Evolutionary conservation across 2,888 invertebrate genomes (phyloP).

Genomic region (Pristionchus maxplancki): DNA sequence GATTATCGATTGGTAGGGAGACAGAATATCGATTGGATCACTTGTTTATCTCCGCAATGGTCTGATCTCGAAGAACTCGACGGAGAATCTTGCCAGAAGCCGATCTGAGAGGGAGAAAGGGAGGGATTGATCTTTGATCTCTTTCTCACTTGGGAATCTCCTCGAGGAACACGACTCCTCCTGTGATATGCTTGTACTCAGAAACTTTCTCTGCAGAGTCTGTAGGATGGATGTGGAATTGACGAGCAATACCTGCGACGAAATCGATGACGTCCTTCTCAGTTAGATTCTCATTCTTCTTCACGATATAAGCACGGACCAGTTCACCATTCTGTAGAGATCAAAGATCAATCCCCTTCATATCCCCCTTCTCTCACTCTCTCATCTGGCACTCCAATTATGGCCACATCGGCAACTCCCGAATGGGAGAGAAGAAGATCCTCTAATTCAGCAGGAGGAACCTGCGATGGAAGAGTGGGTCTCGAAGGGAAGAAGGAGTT

Average conservation of each 20-base stretch:
- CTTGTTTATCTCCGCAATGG: neutral
- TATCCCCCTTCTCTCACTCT: neutral
- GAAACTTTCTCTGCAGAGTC: slow-evolving; percentile 39
- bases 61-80: neutral
- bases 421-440: slow-evolving; percentile 85
- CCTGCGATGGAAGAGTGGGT: slow-evolving; percentile 77
- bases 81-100: slow-evolving; percentile 48
- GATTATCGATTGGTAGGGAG: neutral
- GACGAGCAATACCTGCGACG: slow-evolving; percentile 53
- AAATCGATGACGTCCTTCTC: slow-evolving; percentile 54
- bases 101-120: neutral
- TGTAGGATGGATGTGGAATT: neutral
- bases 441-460: slow-evolving; percentile 92
- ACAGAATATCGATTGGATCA: neutral
- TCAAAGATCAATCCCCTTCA: neutral
- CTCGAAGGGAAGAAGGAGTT: neutral
- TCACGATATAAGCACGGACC: slow-evolving; percentile 76
- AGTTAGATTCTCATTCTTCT: neutral
- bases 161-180: slow-evolving; percentile 83
- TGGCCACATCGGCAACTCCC: slow-evolving; percentile 87
- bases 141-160: slow-evolving; percentile 82
- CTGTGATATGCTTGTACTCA: slow-evolving; percentile 84
- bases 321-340: slow-evolving; percentile 75
- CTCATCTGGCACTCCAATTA: slow-evolving; percentile 86
- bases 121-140: neutral